Conservation (phyloP, 2,797 vertebrate species). For the Podarcis siculus region DNA sequence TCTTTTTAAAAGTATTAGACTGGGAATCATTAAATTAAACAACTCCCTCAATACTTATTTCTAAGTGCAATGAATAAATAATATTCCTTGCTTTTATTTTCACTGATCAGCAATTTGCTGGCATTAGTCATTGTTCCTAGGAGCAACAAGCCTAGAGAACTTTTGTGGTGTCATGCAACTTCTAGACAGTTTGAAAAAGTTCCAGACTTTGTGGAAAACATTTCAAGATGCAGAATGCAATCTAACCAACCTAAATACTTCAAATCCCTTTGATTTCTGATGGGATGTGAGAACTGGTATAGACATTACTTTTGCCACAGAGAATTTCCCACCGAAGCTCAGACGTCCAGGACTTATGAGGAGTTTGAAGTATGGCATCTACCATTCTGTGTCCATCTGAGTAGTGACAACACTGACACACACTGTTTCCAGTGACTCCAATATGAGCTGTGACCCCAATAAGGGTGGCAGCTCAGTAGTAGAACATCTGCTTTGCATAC, state of each 20-base stretch:
- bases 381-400: too few species aligned
- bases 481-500: too few species aligned
- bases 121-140: conserved; percentile 16
- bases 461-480: too few species aligned
- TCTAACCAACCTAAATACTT: neutral
- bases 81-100: conserved; percentile 28
- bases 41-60: neutral
- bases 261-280: neutral
- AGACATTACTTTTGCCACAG: neutral
- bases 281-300: neutral
- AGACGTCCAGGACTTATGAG: neutral
- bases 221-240: neutral
- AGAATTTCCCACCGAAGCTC: neutral
- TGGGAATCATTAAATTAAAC: conserved; percentile 10
- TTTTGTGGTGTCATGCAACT: conserved; percentile 10
- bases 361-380: too few species aligned
- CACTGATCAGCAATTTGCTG: conserved; percentile 1
- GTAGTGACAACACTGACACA: too few species aligned
- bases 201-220: neutral
- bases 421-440: too few species aligned
- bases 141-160: neutral
- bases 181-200: neutral
- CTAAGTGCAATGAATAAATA: conserved; percentile 24
- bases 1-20: neutral
- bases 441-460: too few species aligned